Percentiles rank a stretch among this genome's conserved stretches.
Evolutionary conservation across 1,140 invertebrate genomes (phyloP).

Genomic region (Penaeus japonicus): DNA sequence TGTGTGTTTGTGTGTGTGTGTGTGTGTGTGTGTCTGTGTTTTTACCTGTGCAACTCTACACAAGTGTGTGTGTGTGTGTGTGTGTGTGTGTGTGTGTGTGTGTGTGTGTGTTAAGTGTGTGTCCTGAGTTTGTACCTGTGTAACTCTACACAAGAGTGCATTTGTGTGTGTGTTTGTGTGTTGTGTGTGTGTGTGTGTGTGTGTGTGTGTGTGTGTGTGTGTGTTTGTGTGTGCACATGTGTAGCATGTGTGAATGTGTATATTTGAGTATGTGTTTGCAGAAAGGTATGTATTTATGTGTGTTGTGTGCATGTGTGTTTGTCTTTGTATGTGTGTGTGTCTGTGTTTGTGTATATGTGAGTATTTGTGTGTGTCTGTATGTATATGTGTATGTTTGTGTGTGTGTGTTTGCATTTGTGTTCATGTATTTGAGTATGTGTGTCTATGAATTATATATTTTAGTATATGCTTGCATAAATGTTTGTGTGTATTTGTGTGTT

Average conservation of each 20-base stretch:
- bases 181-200: no score
- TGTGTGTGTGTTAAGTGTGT: no score
- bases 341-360: background rate
- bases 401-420: background rate
- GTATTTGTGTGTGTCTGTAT: background rate
- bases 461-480: no score
- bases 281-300: background rate
- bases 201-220: background rate
- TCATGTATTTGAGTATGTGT: background rate
- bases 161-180: no score
- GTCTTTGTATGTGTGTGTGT: background rate
- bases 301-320: no score
- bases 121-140: background rate
- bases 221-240: background rate
- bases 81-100: background rate
- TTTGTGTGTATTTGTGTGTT: no score
- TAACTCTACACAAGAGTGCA: no score
- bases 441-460: no score
- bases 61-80: background rate
- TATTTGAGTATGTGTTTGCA: background rate
- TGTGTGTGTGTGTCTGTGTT: background rate
- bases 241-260: background rate
- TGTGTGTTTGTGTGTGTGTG: background rate
- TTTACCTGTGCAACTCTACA: background rate
- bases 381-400: background rate